Evolutionary conservation across 2,888 invertebrate species (phyloP), one percentile per base, ranked within the genome.

Genomic region (Pteria penguin): DNA sequence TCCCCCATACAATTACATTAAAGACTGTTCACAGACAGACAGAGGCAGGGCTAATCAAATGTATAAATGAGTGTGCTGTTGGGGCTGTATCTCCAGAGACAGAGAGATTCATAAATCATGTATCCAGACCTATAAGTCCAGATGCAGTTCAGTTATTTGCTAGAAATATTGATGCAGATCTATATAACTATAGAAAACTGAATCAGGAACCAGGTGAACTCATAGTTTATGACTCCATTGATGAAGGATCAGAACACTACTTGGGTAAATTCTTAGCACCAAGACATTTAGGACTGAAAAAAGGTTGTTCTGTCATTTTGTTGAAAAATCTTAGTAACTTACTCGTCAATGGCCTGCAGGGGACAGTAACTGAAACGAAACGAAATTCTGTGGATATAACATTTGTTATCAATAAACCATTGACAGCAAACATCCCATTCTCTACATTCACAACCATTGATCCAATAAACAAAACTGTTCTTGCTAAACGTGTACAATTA

Each of bases 271-370:
- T 62, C 2, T 29, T 57, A 29, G 62, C 62, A 18, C 62, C 72
- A 29, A 67, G 66, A 76, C 45, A 71, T 45, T 55, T 65, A 27
- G 75, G 58, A 33, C 24, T 69, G 32, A 75, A 75, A 67, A 55
- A 68, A 22, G 76, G 75, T 8, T 66, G 69, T 32, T 70, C 76
- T 29, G 79, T 82, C 1, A 78, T 78, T 31, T 61, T 82, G n/a
- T 29, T 79, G 22, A 71, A 72, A 60, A 79, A 82, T 62, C 31
- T 79, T 3, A 68, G 69, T 52, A 66, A 73, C 58, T 29, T 60
- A 18, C 45, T 80, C 5, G 80, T 80, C 8, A 82, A 82, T 80
- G 82, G 80, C 36, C 58, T 73, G 2, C 31, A 63, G 8, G 82
- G 79, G 11, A 73, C 29, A 18, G 82, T 82, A 0, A 55, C 24